A percentile compares a stretch with the other conserved stretches of the same genome.
These are phyloP conservation scores for Dryobotodes eremita DNA, from an alignment of 2,888 invertebrate species.

Conservation along the genomic window DNA sequence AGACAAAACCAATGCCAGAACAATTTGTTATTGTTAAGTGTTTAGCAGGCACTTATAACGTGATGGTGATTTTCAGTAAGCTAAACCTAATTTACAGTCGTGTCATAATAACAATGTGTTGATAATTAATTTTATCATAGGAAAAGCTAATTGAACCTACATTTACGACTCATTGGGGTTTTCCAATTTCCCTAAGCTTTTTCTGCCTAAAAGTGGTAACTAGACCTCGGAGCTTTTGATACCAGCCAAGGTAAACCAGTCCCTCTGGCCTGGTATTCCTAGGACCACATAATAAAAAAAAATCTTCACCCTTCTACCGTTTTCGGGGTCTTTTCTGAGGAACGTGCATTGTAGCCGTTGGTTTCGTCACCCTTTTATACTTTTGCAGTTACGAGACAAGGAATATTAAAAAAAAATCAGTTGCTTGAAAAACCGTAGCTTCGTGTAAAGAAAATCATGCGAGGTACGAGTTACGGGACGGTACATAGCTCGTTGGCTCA, in stretches of 20 bases:
- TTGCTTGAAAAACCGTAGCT: not conserved
- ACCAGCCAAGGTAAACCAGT: not conserved
- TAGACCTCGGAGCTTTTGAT: not conserved
- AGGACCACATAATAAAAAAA: not conserved
- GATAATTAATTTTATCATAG: not conserved
- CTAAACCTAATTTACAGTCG: not conserved
- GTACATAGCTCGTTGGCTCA: constrained; percentile 22
- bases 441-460: not conserved
- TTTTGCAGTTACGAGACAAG: not conserved
- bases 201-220: not conserved
- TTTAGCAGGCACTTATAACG: not conserved
- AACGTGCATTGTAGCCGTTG: not conserved
- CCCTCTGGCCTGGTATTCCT: no score
- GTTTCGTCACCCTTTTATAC: not conserved
- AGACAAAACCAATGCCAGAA: constrained; percentile 5
- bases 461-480: constrained; percentile 7
- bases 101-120: not conserved
- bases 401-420: not conserved
- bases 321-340: not conserved
- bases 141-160: not conserved
- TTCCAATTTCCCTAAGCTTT: not conserved
- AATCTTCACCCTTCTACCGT: not conserved
- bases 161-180: not conserved
- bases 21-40: not conserved
- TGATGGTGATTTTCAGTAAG: not conserved